phyloP scores from a whole-genome alignment of 1,140 invertebrate species.

The Gonatopus flavifemur region DNA sequence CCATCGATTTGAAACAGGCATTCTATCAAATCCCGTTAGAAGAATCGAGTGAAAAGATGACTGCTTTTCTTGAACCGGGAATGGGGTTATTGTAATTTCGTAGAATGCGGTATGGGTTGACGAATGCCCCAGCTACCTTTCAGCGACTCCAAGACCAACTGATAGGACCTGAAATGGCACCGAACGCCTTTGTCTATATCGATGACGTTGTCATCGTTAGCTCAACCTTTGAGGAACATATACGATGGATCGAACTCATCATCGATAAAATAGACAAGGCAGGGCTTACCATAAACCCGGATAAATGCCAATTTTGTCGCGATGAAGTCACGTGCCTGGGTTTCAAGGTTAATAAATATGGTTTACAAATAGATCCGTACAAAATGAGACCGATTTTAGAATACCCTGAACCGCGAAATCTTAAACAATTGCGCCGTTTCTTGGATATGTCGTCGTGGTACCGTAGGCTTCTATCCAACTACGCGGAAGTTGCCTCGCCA shows the following conservation, averaged over 20 bases:
- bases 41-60: neutral
- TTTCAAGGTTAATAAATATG: conserved; percentile 26
- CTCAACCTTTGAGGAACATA: conserved; percentile 25
- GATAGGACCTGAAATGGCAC: too few species aligned
- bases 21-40: conserved; percentile 35
- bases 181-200: conserved; percentile 28
- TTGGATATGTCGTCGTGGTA: too few species aligned
- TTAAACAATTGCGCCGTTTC: conserved; percentile 25
- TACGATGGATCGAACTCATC: conserved; percentile 15
- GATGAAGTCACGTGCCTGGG: conserved; percentile 33
- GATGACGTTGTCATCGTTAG: conserved; percentile 32
- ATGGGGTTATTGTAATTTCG: neutral
- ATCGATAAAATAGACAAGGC: conserved; percentile 11
- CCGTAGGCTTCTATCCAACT: too few species aligned
- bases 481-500: too few species aligned
- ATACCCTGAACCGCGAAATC: conserved; percentile 26
- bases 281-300: conserved; percentile 23
- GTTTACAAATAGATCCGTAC: conserved; percentile 26
- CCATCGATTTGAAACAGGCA: conserved; percentile 31
- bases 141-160: conserved; percentile 2
- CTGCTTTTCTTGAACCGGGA: neutral
- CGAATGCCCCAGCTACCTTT: neutral
- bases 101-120: neutral
- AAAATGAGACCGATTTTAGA: conserved; percentile 34
- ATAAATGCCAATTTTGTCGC: conserved; percentile 28